Evolutionary conservation across 2,797 vertebrate species (phyloP).

Genomic region (Hephaestus fuliginosus): DNA sequence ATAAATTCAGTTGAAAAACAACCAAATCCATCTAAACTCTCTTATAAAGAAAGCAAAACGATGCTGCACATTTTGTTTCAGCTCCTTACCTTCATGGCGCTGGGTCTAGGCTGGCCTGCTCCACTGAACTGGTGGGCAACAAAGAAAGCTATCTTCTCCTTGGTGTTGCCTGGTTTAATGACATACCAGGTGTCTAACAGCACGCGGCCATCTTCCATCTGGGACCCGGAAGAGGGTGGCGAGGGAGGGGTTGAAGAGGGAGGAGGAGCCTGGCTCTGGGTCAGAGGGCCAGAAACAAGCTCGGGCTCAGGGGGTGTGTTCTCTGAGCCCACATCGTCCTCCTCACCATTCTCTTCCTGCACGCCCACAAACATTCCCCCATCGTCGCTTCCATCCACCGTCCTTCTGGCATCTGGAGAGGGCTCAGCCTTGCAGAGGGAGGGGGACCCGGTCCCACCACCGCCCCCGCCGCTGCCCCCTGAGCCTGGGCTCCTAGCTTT

Average conservation of each 20-base stretch:
- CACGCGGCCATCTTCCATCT: slow-evolving; percentile 92
- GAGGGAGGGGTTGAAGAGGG: slow-evolving; percentile 72
- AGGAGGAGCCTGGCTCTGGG: slow-evolving; percentile 65
- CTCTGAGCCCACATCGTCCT: slow-evolving; percentile 86
- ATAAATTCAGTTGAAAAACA: not conserved
- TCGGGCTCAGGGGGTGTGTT: slow-evolving; percentile 84
- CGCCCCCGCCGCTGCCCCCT: slow-evolving; percentile 68
- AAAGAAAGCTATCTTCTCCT: slow-evolving; percentile 98
- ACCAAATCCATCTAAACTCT: not conserved
- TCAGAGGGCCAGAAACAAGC: slow-evolving; percentile 54
- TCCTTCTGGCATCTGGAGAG: slow-evolving; percentile 65
- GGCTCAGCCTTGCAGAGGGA: slow-evolving; percentile 82
- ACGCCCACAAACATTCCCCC: slow-evolving; percentile 75
- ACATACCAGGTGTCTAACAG: slow-evolving; percentile 98
- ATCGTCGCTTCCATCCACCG: slow-evolving; percentile 68
- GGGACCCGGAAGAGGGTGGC: slow-evolving; percentile 71
- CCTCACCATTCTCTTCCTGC: slow-evolving; percentile 62
- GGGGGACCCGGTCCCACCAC: slow-evolving; percentile 66
- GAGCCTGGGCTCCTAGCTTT: slow-evolving; percentile 85
- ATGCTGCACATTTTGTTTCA: not conserved
- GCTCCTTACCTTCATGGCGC: slow-evolving; percentile 89
- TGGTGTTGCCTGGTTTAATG: slow-evolving; percentile 97
- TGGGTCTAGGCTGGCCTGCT: slow-evolving; percentile 85
- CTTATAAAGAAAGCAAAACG: not conserved
- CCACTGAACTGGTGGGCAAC: slow-evolving; percentile 95